Evolutionary conservation across 2,113 vertebrate species (phyloP).

Genomic region (Emberiza fucata): DNA sequence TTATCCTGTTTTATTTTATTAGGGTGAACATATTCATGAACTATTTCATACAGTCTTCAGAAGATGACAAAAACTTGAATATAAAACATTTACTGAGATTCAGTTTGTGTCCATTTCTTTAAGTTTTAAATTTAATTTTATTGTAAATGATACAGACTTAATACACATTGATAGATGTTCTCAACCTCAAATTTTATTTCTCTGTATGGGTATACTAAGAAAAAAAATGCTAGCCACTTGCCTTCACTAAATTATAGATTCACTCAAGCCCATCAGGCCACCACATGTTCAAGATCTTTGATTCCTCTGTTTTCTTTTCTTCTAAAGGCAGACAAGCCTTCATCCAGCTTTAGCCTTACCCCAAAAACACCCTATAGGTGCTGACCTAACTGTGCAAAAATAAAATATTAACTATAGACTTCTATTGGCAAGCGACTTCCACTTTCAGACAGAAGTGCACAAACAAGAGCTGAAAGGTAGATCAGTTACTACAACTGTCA

Average conservation of each 20-base stretch:
- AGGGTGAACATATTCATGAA: not conserved
- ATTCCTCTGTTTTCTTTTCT: not conserved
- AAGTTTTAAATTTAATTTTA: not conserved
- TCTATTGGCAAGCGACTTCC: not conserved
- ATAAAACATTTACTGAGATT: not conserved
- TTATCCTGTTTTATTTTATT: not conserved
- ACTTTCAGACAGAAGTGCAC: not conserved
- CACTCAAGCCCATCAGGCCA: not conserved
- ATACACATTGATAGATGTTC: not conserved
- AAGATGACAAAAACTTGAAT: not conserved
- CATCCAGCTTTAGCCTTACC: not conserved
- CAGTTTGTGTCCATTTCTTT: not conserved
- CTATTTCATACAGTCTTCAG: not conserved
- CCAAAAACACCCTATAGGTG: not conserved
- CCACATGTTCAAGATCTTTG: not conserved
- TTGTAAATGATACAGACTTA: not conserved
- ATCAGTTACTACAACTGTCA: not conserved
- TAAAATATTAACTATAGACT: not conserved
- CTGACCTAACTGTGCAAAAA: not conserved
- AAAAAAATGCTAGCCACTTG: not conserved
- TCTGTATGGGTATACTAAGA: not conserved
- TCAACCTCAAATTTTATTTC: not conserved
- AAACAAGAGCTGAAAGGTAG: not conserved
- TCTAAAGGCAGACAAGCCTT: not conserved
- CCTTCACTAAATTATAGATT: not conserved